Evolutionary conservation across 37 sponge, comb jelly and placozoan genomes (phyloP), one percentile per base, ranked within the genome.

Genomic region (Spongilla lacustris): DNA sequence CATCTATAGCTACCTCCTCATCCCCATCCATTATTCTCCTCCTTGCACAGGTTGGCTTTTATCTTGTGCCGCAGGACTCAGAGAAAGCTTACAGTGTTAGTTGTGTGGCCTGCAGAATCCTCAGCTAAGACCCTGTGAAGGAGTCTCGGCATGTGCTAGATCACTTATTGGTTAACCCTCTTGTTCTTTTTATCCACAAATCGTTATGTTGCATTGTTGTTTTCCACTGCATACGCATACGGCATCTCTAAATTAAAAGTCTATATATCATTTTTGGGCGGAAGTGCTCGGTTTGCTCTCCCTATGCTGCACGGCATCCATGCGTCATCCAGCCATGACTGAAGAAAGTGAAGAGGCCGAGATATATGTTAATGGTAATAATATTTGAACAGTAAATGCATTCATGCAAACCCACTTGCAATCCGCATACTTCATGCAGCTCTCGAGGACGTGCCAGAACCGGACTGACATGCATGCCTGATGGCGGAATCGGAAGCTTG

Each of bases 51-150:
- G 35, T 87, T 75, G 88, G 88, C 2, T 81, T 73, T n/a, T 70
- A 81, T 31, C 75, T 87, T 74, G 27, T 73, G 38, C 88, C 75
- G 13, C 68, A 58, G 12, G 36, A 81, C 71, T 19, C 75, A 17
- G n/a, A 31, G 24, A 74, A 73, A 31, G 36, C 86, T 21, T 79
- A 86, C 66, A 80, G 23, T 5, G n/a, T 79, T 32, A 27, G 66
- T 38, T 86, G 71, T 35, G 73, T 72, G n/a, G 73, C 80, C 26
- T 86, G 80, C 24, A 79, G 30, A 37, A 86, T 86, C 11, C 86
- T 86, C 22, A 38, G 80, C n/a, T 86, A 50, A 79, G 66, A 0
- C 21, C 58, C 19, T 58, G 19, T 17, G 58, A 58, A 14, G 19
- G 1, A 17, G 11, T 8, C 46, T 17, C 1, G 58, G 11, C 19